Percentiles rank a stretch among this genome's conserved stretches.
These are phyloP conservation scores for Melanophora roralis DNA, from an alignment of 2,888 invertebrate species.

Conservation along the genomic window DNA sequence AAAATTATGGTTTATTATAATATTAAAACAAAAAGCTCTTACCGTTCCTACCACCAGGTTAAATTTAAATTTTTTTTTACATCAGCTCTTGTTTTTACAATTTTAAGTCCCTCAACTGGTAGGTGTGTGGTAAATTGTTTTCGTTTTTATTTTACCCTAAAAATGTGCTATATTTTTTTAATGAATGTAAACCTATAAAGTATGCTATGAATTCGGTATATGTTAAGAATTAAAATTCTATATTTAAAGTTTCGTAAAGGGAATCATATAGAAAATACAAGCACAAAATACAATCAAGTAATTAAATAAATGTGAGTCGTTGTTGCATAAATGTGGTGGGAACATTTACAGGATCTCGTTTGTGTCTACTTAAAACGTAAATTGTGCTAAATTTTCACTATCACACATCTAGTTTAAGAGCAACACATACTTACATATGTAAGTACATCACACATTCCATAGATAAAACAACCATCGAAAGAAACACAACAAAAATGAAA, in stretches of 20 bases:
- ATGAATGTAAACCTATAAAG: not conserved
- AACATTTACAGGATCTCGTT: slow-evolving; percentile 4
- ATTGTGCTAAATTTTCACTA: slow-evolving; percentile 27
- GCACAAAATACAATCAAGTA: too few species aligned
- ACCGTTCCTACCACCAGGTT: too few species aligned
- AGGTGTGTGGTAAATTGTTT: not conserved
- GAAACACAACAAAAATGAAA: too few species aligned
- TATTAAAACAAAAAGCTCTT: too few species aligned
- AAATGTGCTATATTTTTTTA: not conserved
- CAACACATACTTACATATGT: not conserved
- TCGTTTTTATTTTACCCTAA: not conserved
- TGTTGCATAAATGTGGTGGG: not conserved
- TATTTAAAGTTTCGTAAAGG: not conserved
- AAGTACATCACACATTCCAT: too few species aligned
- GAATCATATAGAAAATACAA: not conserved
- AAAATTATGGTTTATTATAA: too few species aligned
- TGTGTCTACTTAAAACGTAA: not conserved
- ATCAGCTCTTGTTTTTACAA: not conserved
- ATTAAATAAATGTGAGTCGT: not conserved
- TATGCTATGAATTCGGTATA: not conserved
- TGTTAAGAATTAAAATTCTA: not conserved
- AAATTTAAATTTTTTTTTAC: too few species aligned
- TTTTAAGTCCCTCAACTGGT: not conserved
- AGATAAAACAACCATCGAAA: not conserved
- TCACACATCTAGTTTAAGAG: not conserved